Evolutionary conservation across 1,140 invertebrate species (phyloP), one percentile per base, ranked within the genome.

Genomic region (Zaprionus gabonicus): DNA sequence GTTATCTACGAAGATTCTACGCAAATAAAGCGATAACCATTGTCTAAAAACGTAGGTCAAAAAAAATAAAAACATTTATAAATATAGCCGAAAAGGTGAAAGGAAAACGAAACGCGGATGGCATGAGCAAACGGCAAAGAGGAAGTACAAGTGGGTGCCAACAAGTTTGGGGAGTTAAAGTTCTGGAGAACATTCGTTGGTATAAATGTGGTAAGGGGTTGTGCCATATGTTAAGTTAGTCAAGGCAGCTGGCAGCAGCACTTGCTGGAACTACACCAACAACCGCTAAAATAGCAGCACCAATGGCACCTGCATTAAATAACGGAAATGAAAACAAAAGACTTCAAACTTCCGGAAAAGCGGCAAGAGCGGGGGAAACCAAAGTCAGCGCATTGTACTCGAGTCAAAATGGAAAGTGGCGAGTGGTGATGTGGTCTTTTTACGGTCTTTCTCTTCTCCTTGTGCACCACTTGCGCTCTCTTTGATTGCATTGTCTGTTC

Each of bases 311-410:
- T 81, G 85, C 81, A 88, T 88, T 88, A 90, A 88, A 88, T 81
- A 88, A 88, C 84, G 81, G 81, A 90, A 90, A 88, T 90, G 81
- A 88, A 90, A 88, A 88, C 84, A 90, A 88, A 84, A 88, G 81
- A 81, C 81, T 87, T 85, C 70, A 90, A 90, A 90, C 85, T 84
- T 88, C 85, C 85, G 85, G 72, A 49, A 56, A 51, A 58, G 63
- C 51, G 25, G 56, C 67, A 62, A 51, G 51, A 31, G 66, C 20
- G 46, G 55, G 51, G 36, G 46, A 74, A 60, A 78, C 34, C 56
- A 80, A 82, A 72, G 51, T 56, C 74, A 67, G 59, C 69, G 71
- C 73, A 77, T 78, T 80, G 81, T 85, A 84, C 75, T 88, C 81
- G 71, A 88, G 84, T 82, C 78, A 88, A 88, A 81, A 82, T 80